These are phyloP conservation scores for Hemichromis elongatus DNA, from an alignment of 2,113 vertebrate genomes.

Conservation along the genomic window DNA sequence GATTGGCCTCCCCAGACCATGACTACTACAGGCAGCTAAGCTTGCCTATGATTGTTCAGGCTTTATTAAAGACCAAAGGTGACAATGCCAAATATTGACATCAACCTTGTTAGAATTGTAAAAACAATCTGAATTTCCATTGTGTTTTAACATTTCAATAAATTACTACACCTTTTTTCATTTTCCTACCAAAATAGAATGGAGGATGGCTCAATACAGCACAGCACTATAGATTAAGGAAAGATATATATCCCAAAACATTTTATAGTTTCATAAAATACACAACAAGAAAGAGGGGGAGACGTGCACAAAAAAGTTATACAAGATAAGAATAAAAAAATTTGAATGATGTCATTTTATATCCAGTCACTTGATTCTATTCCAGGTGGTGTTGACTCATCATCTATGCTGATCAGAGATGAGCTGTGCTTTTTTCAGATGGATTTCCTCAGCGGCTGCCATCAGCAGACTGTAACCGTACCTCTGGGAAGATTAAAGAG, in stretches of 20 bases:
- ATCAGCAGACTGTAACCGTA: constrained; percentile 4
- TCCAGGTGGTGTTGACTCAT: constrained; percentile 42
- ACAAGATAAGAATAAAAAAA: background rate
- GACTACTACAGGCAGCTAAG: background rate
- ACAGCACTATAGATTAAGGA: background rate
- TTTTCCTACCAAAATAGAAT: background rate
- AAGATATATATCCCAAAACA: background rate
- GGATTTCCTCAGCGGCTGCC: constrained; percentile 3
- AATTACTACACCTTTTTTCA: background rate
- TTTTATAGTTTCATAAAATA: background rate
- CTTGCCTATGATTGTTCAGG: background rate
- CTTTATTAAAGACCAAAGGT: background rate
- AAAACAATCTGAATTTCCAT: too few relatives aligned
- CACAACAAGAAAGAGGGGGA: background rate
- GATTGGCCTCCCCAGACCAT: background rate
- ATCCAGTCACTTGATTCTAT: background rate
- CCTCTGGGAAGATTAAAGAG: background rate
- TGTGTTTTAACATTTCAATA: too few relatives aligned
- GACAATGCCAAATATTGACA: background rate
- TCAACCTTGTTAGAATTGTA: background rate
- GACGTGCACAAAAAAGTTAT: background rate
- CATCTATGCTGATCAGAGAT: background rate
- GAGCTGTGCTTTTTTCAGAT: background rate
- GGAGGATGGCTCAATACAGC: too few relatives aligned
- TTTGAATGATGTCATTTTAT: background rate